Conservation (phyloP, 2,113 vertebrate genomes). For the Syngnathus scovelli region DNA sequence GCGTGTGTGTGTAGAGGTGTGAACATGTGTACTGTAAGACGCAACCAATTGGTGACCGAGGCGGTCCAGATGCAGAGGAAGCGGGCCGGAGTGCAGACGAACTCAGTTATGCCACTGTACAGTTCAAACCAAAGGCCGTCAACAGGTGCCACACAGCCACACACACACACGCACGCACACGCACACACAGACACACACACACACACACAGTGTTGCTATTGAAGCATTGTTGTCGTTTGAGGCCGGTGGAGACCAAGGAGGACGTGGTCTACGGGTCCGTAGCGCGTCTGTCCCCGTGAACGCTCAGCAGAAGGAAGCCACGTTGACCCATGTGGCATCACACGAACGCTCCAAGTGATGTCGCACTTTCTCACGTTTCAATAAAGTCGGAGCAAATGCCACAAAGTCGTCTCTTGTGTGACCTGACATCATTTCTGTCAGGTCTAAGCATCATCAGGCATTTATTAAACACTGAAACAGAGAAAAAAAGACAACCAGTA, state of each 20-base stretch:
- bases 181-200: neutral
- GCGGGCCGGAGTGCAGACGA: neutral
- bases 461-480: no score
- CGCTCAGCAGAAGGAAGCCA: neutral
- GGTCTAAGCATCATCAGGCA: no score
- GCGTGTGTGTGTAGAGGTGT: neutral
- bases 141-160: neutral
- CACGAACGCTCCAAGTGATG: neutral
- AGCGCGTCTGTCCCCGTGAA: neutral
- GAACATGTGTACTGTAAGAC: neutral
- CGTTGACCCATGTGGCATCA: neutral
- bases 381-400: neutral
- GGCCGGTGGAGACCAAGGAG: neutral
- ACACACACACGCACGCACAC: neutral
- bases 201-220: neutral
- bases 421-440: neutral
- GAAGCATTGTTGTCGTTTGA: neutral
- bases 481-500: no score
- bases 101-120: slow-evolving; percentile 19
- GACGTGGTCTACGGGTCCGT: slow-evolving; percentile 16
- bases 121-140: slow-evolving; percentile 14
- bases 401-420: neutral
- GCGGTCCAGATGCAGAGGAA: neutral
- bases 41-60: neutral
- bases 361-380: neutral